Evolutionary conservation across 2,113 vertebrate species (phyloP).

Genomic region (Anser brachyrhynchus): DNA sequence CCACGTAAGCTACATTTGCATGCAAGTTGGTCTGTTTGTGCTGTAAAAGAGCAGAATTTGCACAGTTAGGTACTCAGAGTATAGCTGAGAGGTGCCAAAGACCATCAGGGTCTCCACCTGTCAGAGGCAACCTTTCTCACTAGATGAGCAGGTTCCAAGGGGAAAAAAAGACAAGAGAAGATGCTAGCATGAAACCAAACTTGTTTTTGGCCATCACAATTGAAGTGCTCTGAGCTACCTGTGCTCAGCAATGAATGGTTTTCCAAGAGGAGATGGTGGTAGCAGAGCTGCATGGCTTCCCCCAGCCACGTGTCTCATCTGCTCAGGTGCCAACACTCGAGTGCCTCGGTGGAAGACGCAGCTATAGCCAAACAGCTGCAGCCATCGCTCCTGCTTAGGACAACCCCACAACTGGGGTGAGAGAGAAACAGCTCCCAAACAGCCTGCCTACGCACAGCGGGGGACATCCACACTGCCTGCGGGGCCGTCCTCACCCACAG

Average conservation of each 20-base stretch:
- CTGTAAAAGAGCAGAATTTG: neutral
- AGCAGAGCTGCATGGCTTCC: neutral
- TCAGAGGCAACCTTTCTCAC: neutral
- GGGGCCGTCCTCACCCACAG: neutral
- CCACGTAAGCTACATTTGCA: neutral
- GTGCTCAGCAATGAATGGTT: neutral
- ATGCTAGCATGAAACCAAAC: neutral
- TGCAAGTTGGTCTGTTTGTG: neutral
- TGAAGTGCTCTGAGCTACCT: neutral
- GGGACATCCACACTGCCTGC: neutral
- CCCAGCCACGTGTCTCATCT: neutral
- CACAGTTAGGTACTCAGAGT: neutral
- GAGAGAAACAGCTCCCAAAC: neutral
- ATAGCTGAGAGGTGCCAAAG: neutral
- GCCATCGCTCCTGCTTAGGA: neutral
- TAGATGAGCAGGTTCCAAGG: neutral
- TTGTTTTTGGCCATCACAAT: neutral
- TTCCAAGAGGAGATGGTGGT: neutral
- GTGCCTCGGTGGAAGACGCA: fast-evolving
- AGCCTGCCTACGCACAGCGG: neutral
- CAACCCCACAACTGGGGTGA: neutral
- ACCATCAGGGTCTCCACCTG: neutral
- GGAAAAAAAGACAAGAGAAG: neutral
- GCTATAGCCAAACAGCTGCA: neutral
- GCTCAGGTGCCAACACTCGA: fast-evolving